Percentiles rank a stretch among this genome's conserved stretches.
These are phyloP conservation scores for Tyto alba DNA, from an alignment of 2,113 vertebrate species.

Conservation along the genomic window DNA sequence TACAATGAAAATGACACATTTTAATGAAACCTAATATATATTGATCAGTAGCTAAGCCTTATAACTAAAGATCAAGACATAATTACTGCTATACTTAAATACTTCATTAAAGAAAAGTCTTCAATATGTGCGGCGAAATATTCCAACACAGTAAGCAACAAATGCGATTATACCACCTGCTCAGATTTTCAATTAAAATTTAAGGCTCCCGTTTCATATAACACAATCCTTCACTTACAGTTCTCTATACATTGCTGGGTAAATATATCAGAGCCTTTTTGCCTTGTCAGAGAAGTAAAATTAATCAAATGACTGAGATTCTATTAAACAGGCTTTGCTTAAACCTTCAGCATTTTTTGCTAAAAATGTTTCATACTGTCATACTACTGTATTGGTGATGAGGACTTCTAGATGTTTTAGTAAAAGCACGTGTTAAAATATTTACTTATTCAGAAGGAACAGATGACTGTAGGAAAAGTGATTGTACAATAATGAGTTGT, in stretches of 20 bases:
- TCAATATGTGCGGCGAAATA: not conserved
- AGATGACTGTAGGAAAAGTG: not conserved
- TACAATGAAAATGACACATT: not conserved
- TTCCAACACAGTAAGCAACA: not conserved
- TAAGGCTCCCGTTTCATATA: not conserved
- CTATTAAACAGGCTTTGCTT: not conserved
- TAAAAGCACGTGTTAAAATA: not conserved
- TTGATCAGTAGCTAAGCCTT: not conserved
- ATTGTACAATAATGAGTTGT: not conserved
- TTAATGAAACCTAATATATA: not conserved
- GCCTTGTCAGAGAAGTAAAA: not conserved
- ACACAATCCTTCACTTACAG: not conserved
- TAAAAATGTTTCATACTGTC: not conserved
- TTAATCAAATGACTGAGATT: not conserved
- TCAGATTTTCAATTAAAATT: not conserved
- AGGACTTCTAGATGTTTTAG: not conserved
- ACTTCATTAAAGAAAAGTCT: not conserved
- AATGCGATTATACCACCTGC: not conserved
- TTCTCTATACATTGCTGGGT: not conserved
- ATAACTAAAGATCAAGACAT: not conserved
- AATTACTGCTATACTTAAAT: not conserved
- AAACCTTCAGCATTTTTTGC: not conserved
- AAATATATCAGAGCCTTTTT: not conserved
- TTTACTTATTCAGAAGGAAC: not conserved
- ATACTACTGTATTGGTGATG: not conserved